A percentile compares a stretch with the other conserved stretches of the same genome.
These are phyloP conservation scores for Lycocerus yunnanus DNA, from an alignment of 2,888 invertebrate genomes.

Conservation along the genomic window DNA sequence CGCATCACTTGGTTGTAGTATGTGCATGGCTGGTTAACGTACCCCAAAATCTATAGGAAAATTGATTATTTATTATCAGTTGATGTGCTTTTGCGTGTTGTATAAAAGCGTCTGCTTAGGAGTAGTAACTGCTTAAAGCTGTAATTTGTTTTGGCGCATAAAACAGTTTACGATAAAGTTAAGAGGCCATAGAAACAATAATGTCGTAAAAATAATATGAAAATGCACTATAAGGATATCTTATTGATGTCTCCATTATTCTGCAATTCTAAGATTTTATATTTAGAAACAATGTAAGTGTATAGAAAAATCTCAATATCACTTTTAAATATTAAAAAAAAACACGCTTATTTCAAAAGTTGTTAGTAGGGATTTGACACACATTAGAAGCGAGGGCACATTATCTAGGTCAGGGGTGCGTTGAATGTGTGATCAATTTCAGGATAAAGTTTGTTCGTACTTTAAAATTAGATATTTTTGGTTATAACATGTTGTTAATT, in stretches of 20 bases:
- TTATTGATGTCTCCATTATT: constrained; percentile 33
- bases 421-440: neutral
- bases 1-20: constrained; percentile 11
- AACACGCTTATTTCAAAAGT: neutral
- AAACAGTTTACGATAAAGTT: constrained; percentile 32
- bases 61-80: constrained; percentile 12
- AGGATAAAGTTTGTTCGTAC: neutral
- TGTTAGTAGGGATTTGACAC: neutral
- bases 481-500: neutral
- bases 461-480: neutral
- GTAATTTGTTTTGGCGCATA: constrained; percentile 29
- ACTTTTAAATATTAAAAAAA: neutral
- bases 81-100: neutral
- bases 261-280: constrained; percentile 20
- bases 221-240: constrained; percentile 31
- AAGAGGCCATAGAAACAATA: constrained; percentile 32
- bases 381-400: neutral
- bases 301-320: neutral
- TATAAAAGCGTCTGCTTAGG: constrained; percentile 8
- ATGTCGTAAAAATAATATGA: constrained; percentile 35
- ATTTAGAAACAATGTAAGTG: neutral
- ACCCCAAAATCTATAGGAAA: neutral
- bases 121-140: constrained; percentile 23
- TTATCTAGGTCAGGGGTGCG: constrained; percentile 2
- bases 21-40: constrained; percentile 7